These are phyloP conservation scores for Rousettus madagascariensis DNA, from an alignment of 2,797 vertebrate species.

Conservation along the genomic window DNA sequence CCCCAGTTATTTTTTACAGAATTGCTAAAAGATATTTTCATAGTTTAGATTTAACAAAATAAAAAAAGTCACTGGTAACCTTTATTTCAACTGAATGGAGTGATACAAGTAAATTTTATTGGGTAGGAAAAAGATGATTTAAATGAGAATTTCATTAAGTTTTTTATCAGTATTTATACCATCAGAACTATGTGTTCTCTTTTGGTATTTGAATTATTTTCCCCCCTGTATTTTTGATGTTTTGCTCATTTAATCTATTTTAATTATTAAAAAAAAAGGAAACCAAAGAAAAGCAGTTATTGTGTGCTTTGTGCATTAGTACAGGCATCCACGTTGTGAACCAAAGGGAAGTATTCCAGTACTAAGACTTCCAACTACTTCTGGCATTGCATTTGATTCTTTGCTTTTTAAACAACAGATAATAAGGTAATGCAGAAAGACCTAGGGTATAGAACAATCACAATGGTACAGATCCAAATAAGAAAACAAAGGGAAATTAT, in stretches of 20 bases:
- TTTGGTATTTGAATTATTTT: not conserved
- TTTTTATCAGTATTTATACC: not conserved
- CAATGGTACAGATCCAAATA: not conserved
- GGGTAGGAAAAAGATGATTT: not conserved
- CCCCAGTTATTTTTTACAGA: not conserved
- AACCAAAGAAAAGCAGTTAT: not conserved
- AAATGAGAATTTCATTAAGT: constrained; percentile 23
- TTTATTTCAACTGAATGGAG: constrained; percentile 1
- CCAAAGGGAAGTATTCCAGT: not conserved
- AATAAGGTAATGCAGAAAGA: not conserved
- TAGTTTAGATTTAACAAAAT: not conserved
- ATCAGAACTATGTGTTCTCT: not conserved
- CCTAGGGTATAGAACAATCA: not conserved
- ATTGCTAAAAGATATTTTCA: not conserved
- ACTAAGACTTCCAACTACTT: not conserved
- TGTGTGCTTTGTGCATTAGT: not conserved
- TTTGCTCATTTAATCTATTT: not conserved
- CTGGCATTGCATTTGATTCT: not conserved
- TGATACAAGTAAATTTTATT: not conserved
- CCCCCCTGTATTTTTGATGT: not conserved
- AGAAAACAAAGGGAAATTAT: constrained; percentile 9
- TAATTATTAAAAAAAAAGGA: not conserved
- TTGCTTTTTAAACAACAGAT: not conserved
- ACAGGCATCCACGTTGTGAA: not conserved
- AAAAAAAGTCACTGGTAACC: not conserved